Percentiles rank a stretch among this genome's conserved stretches.
Evolutionary conservation across 2,888 invertebrate species (phyloP).

Genomic region (Chironomus tentans): DNA sequence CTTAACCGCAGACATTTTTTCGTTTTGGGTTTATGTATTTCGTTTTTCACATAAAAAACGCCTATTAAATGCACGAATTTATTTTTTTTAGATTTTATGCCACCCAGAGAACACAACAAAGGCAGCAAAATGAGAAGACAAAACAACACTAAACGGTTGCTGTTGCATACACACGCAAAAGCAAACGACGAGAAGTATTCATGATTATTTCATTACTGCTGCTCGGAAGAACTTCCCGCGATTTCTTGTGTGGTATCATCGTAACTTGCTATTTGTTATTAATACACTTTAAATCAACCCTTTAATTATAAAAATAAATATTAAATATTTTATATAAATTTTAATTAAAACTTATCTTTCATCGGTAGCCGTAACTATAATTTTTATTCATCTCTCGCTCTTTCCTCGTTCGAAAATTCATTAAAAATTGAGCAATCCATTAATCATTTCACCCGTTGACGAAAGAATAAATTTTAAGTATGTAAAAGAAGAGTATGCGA

Average conservation of each 20-base stretch:
- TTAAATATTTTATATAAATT: conserved; percentile 13
- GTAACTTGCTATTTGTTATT: not conserved
- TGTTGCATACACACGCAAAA: not conserved
- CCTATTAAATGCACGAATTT: conserved; percentile 9
- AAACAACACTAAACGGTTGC: not conserved
- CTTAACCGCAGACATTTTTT: conserved; percentile 20
- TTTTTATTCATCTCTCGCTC: not conserved
- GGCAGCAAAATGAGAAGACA: not conserved
- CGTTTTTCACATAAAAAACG: conserved; percentile 7
- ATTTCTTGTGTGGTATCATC: not conserved
- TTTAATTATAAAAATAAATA: conserved; percentile 21
- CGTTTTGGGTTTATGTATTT: not conserved
- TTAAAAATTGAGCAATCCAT: conserved; percentile 22
- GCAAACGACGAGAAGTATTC: not conserved
- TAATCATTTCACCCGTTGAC: conserved; percentile 19
- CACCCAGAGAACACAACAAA: conserved; percentile 4
- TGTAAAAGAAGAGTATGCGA: not conserved
- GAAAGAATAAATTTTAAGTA: not conserved
- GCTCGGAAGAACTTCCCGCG: not conserved
- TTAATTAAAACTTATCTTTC: conserved; percentile 8
- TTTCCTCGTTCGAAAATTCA: not conserved
- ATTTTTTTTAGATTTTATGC: conserved; percentile 5
- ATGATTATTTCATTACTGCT: too few species aligned
- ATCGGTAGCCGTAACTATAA: not conserved
- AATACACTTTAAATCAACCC: conserved; percentile 11